phyloP scores from a whole-genome alignment of 2,113 vertebrate genomes.

The Chaenocephalus aceratus region DNA sequence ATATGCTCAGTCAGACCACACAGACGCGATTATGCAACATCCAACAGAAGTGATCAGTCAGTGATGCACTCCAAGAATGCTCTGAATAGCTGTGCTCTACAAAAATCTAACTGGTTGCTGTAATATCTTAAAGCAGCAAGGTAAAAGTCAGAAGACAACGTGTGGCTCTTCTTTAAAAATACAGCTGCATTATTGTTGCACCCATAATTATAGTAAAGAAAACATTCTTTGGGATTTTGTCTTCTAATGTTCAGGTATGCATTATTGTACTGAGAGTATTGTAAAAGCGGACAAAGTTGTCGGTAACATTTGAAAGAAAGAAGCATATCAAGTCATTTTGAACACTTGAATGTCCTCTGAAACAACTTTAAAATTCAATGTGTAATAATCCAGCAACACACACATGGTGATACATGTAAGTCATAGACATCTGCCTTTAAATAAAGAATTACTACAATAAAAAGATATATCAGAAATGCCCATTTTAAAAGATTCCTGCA shows the following conservation, averaged over 20 bases:
- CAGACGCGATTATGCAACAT: constrained; percentile 53
- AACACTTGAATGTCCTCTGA: neutral
- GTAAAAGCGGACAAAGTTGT: neutral
- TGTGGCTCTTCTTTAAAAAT: neutral
- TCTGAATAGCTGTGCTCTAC: constrained; percentile 12
- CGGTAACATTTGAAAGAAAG: neutral
- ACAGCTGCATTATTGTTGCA: too few relatives aligned
- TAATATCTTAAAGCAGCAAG: constrained; percentile 12
- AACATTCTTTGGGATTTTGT: neutral
- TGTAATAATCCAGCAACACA: neutral
- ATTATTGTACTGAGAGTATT: neutral
- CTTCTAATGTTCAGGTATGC: neutral
- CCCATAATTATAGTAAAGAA: neutral
- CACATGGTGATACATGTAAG: neutral
- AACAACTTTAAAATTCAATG: neutral
- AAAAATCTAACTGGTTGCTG: constrained; percentile 7
- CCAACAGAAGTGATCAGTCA: constrained; percentile 39
- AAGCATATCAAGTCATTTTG: neutral
- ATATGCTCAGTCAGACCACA: constrained; percentile 71
- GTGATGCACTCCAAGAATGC: constrained; percentile 49
- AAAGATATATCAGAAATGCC: neutral
- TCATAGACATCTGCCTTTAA: neutral
- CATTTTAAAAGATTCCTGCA: neutral
- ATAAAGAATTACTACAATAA: neutral
- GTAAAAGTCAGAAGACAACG: neutral